These are phyloP conservation scores for Fragum sueziense DNA, from an alignment of 2,888 invertebrate genomes.

Conservation along the genomic window DNA sequence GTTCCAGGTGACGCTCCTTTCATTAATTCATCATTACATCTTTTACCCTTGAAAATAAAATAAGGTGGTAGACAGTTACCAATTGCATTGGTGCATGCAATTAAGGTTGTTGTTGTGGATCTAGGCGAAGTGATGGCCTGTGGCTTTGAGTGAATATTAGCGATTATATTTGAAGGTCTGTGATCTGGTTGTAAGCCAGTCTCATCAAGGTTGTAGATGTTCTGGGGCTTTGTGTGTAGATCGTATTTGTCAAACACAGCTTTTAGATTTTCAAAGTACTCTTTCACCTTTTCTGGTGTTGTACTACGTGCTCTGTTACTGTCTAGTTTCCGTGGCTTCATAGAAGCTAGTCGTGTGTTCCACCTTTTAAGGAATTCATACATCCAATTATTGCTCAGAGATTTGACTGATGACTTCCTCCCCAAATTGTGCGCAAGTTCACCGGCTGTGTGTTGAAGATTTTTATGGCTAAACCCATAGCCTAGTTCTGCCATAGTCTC, in stretches of 20 bases:
- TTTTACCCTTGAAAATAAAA: neutral
- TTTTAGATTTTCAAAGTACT: slow-evolving; percentile 9
- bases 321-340: slow-evolving; percentile 15
- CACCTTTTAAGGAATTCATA: slow-evolving; percentile 19
- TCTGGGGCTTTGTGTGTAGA: slow-evolving; percentile 13
- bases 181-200: slow-evolving; percentile 36
- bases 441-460: neutral
- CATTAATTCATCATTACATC: neutral
- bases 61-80: neutral
- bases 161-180: slow-evolving; percentile 24
- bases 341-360: neutral
- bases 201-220: slow-evolving; percentile 44
- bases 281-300: neutral
- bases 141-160: neutral
- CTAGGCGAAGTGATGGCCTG: neutral
- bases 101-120: neutral
- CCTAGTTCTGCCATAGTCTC: neutral
- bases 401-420: neutral
- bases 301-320: slow-evolving; percentile 27
- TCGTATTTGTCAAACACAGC: slow-evolving; percentile 26
- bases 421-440: neutral
- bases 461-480: neutral
- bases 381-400: slow-evolving; percentile 36
- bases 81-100: neutral
- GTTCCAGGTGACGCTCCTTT: slow-evolving; percentile 6